Evolutionary conservation across 2,113 vertebrate genomes (phyloP).

Genomic region (Rousettus leschenaultii): DNA sequence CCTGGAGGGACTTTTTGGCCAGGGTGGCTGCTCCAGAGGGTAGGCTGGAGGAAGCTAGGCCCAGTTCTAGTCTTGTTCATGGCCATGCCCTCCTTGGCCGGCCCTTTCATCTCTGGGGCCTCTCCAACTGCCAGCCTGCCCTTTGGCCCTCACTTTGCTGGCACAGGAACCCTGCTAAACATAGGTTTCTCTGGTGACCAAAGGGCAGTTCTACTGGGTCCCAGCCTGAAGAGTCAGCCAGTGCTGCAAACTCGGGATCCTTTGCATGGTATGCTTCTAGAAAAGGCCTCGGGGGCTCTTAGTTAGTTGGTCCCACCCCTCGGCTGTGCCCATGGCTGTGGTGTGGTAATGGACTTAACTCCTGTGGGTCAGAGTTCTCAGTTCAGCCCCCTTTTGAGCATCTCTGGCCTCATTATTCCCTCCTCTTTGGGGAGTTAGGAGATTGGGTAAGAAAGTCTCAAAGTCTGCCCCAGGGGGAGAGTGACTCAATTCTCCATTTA

Average conservation of each 20-base stretch:
- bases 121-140: neutral
- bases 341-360: rapidly evolving
- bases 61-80: neutral
- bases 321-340: neutral
- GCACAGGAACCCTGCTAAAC: neutral
- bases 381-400: no score
- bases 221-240: neutral
- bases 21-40: neutral
- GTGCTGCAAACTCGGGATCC: neutral
- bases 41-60: neutral
- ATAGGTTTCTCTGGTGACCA: neutral
- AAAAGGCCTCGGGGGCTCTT: neutral
- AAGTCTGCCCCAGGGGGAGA: neutral
- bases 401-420: neutral
- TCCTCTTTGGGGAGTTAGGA: neutral
- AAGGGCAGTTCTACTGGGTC: neutral
- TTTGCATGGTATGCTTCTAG: neutral
- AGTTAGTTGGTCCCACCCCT: neutral
- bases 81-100: neutral
- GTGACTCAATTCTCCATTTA: neutral
- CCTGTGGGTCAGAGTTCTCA: neutral
- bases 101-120: neutral
- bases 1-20: neutral
- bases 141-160: neutral
- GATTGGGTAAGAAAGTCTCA: neutral